phyloP scores from a whole-genome alignment of 1,140 invertebrate species.

The Polypedilum vanderplanki region DNA sequence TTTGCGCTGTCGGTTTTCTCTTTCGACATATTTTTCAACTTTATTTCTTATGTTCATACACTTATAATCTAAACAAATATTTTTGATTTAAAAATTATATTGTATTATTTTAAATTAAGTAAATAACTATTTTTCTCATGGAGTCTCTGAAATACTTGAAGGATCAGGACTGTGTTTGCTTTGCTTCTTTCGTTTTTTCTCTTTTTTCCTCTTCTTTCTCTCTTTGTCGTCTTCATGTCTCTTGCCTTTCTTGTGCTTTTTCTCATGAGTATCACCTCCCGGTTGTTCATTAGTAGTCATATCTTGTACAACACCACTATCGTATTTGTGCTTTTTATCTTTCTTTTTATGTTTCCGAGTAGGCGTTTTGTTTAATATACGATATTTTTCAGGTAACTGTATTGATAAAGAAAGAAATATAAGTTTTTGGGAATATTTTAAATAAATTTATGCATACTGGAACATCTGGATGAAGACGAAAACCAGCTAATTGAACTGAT shows the following conservation, averaged over 20 bases:
- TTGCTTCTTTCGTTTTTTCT: slow-evolving; percentile 91
- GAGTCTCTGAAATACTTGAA: neutral
- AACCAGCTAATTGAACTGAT: slow-evolving; percentile 83
- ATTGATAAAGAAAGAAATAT: slow-evolving; percentile 38
- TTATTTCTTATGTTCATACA: too few species aligned
- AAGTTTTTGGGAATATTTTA: neutral
- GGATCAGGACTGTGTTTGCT: slow-evolving; percentile 79
- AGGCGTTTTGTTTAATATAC: slow-evolving; percentile 84
- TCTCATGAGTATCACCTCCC: slow-evolving; percentile 74
- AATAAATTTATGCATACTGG: slow-evolving; percentile 56
- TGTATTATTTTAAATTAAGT: neutral
- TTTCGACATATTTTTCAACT: too few species aligned
- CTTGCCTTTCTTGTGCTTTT: slow-evolving; percentile 94
- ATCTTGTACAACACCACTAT: slow-evolving; percentile 68
- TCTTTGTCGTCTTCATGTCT: slow-evolving; percentile 90
- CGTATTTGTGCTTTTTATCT: slow-evolving; percentile 92
- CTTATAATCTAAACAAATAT: too few species aligned
- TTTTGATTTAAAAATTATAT: too few species aligned
- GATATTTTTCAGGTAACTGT: slow-evolving; percentile 90
- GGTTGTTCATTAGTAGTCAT: slow-evolving; percentile 53
- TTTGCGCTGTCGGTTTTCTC: too few species aligned
- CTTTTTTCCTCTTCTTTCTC: slow-evolving; percentile 89
- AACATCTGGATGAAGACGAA: slow-evolving; percentile 84
- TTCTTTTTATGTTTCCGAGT: slow-evolving; percentile 90
- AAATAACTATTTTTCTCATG: neutral